A percentile compares a stretch with the other conserved stretches of the same genome.
phyloP scores from a whole-genome alignment of 2,113 vertebrate genomes.

The Mobula hypostoma region DNA sequence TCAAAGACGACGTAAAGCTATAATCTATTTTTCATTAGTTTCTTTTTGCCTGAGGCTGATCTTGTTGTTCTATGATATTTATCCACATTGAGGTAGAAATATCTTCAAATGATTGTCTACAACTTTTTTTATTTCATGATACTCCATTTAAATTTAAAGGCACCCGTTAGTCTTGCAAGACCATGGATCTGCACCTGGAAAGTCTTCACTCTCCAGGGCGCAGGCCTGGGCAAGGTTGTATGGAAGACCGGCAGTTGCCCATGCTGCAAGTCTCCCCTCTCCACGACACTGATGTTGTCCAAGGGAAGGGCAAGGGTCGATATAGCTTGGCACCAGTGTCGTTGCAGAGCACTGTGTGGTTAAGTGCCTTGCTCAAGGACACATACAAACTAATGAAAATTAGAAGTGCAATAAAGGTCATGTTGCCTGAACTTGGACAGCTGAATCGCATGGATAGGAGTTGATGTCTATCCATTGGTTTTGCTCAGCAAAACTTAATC shows the following conservation, averaged over 20 bases:
- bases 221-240: no score
- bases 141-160: neutral
- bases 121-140: neutral
- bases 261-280: no score
- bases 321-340: no score
- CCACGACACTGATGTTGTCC: no score
- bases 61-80: neutral
- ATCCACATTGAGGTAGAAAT: neutral
- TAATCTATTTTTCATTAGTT: neutral
- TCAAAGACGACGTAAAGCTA: neutral
- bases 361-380: no score
- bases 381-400: neutral
- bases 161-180: no score
- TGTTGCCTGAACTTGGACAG: neutral
- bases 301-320: no score
- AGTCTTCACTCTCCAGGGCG: no score
- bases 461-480: neutral
- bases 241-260: no score
- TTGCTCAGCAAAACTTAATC: neutral
- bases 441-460: neutral
- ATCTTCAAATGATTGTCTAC: neutral
- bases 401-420: neutral
- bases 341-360: no score
- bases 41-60: neutral
- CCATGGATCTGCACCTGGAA: no score